Evolutionary conservation across 1,140 invertebrate species (phyloP), one percentile per base, ranked within the genome.

Genomic region (Nasonia giraulti): DNA sequence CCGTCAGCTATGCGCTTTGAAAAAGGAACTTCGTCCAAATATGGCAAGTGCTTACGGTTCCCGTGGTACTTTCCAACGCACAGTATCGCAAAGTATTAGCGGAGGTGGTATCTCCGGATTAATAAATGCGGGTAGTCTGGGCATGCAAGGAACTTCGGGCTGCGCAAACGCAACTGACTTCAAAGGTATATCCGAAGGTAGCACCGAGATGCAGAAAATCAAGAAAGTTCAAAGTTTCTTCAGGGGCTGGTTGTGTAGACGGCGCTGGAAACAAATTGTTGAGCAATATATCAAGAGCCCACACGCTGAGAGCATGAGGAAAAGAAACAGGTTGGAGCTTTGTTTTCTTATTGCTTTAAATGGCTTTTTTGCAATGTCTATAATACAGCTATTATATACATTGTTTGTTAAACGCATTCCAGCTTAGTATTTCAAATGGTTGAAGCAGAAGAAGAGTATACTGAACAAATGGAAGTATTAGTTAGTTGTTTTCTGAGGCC

Each of bases 211-310:
- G 92, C 95, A 94, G 80, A 98, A 98, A 93, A 98, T 99, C 85
- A 98, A 98, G 91, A 99, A 99, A 94, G 97, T 99, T 27, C 96
- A 99, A 92, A 98, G 97, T 89, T 98, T 99, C 92, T 98, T 98
- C 92, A 94, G 98, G 6, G 98, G 98, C 1, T 99, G 98, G 98
- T 92, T 99, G 8, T 98, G 98, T 91, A 94, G 98, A n/a, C 93
- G 97, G 6, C 94, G 98, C 80, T 99, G 98, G 98, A 98, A 98
- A 92, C 97, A 98, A 90, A 99, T 99, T 82, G 98, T 99, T 1
- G 97, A 98, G 87, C 96, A 98, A 89, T 99, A 99, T 92, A 99
- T 99, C 87, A 97, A 97, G 89, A 98, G 97, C 87, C 98, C 98
- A 0, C 97, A 98, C 90, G 98, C 98, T 1, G 97, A 98, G 91